Conservation (phyloP, 1,140 invertebrate genomes). For the Heterodera carotae region DNA sequence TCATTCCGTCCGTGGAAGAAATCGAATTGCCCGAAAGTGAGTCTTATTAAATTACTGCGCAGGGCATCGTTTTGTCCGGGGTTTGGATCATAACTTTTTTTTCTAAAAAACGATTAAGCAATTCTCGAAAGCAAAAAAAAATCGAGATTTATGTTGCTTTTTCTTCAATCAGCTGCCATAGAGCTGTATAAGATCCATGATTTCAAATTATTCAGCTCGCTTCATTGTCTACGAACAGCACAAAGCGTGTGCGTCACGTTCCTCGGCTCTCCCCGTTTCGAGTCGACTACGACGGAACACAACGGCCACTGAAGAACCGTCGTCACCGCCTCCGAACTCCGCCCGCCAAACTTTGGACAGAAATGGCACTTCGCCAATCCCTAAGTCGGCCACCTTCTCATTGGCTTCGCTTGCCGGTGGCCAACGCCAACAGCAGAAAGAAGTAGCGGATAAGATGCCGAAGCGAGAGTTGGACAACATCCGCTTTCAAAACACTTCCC, state of each 20-base stretch:
- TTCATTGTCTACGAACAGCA: conserved; percentile 45
- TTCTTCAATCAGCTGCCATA: too few relatives aligned
- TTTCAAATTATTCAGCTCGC: conserved; percentile 42
- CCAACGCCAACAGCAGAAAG: conserved; percentile 4
- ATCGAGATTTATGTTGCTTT: too few relatives aligned
- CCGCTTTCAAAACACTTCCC: conserved; percentile 46
- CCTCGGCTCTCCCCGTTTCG: not conserved
- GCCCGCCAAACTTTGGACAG: not conserved
- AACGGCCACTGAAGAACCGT: conserved; percentile 7
- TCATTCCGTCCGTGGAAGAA: conserved; percentile 50
- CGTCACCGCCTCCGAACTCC: conserved; percentile 3
- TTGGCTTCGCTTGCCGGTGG: not conserved
- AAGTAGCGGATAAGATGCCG: conserved; percentile 3
- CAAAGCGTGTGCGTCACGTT: conserved; percentile 13
- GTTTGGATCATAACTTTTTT: too few relatives aligned
- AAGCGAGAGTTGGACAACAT: conserved; percentile 49
- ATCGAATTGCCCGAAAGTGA: conserved; percentile 49
- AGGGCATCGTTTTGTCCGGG: conserved; percentile 33
- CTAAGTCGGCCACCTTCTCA: conserved; percentile 50
- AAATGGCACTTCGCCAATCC: conserved; percentile 29
- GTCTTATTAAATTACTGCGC: conserved; percentile 33
- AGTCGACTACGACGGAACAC: conserved; percentile 20
- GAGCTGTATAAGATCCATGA: too few relatives aligned
- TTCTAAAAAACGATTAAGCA: too few relatives aligned
- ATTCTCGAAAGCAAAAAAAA: too few relatives aligned